Percentiles rank a stretch among this genome's conserved stretches.
Evolutionary conservation across 2,888 invertebrate genomes (phyloP).

Genomic region (Drosophila neotestacea): DNA sequence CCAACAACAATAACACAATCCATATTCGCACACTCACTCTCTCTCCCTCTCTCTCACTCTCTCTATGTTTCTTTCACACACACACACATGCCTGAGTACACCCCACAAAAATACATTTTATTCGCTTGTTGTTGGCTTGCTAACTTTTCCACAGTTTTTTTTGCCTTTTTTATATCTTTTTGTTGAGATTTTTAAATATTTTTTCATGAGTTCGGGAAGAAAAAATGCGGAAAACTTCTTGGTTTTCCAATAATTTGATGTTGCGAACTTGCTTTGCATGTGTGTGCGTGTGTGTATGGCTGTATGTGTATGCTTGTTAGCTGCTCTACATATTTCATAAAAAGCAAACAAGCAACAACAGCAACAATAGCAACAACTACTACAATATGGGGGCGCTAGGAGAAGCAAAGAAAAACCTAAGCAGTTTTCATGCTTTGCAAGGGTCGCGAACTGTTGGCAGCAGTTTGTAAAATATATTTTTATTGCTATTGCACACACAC

Average conservation of each 20-base stretch:
- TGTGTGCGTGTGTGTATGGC: constrained; percentile 35
- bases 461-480: constrained; percentile 83
- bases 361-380: constrained; percentile 16
- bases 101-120: constrained; percentile 62
- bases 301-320: constrained; percentile 61
- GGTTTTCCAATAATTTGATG: constrained; percentile 80
- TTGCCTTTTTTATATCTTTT: constrained; percentile 33
- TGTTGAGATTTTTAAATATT: constrained; percentile 73
- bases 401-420: constrained; percentile 63
- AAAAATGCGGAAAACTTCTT: constrained; percentile 65
- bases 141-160: constrained; percentile 68
- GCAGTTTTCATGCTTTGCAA: constrained; percentile 69
- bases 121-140: constrained; percentile 75
- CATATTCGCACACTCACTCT: constrained; percentile 33
- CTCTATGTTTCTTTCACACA: constrained; percentile 13
- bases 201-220: constrained; percentile 52
- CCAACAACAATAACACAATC: constrained; percentile 43
- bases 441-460: constrained; percentile 67
- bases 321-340: constrained; percentile 81
- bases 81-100: constrained; percentile 12
- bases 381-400: constrained; percentile 25
- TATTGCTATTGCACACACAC: constrained; percentile 75
- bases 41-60: constrained; percentile 7
- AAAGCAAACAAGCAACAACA: constrained; percentile 60
- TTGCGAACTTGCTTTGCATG: constrained; percentile 77